Percentiles rank a stretch among this genome's conserved stretches.
Conservation (phyloP, 2,888 invertebrate species). For the Hypolimnas misippus region DNA sequence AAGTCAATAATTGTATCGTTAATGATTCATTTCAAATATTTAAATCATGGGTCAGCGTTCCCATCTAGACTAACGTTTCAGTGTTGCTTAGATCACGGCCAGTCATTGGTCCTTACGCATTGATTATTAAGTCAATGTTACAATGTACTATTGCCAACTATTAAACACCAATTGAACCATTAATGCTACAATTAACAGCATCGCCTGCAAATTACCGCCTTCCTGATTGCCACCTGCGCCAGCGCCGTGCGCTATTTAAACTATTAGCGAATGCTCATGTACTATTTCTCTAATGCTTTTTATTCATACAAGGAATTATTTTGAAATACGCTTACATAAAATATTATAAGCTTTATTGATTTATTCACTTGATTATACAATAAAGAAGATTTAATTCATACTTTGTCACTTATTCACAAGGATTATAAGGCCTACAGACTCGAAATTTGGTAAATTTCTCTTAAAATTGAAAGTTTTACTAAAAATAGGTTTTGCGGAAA, state of each 20-base stretch:
- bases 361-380: background rate
- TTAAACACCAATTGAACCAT: constrained; percentile 11
- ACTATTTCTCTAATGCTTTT: background rate
- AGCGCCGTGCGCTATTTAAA: constrained; percentile 7
- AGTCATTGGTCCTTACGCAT: constrained; percentile 1
- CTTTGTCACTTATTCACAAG: no score
- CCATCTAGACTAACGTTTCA: background rate
- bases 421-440: no score
- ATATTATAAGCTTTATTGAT: no score
- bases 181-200: constrained; percentile 13
- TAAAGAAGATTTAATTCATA: no score
- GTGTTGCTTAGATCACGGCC: background rate
- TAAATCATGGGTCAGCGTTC: background rate
- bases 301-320: no score
- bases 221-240: constrained; percentile 11
- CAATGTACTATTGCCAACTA: background rate
- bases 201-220: constrained; percentile 12
- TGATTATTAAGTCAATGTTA: constrained; percentile 2
- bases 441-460: no score
- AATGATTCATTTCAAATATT: background rate
- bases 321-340: no score
- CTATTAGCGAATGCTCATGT: constrained; percentile 4
- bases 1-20: no score
- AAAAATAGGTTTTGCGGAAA: no score
- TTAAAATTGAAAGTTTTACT: no score